Conservation (phyloP, 2,797 vertebrate genomes). For the Picus viridis region DNA sequence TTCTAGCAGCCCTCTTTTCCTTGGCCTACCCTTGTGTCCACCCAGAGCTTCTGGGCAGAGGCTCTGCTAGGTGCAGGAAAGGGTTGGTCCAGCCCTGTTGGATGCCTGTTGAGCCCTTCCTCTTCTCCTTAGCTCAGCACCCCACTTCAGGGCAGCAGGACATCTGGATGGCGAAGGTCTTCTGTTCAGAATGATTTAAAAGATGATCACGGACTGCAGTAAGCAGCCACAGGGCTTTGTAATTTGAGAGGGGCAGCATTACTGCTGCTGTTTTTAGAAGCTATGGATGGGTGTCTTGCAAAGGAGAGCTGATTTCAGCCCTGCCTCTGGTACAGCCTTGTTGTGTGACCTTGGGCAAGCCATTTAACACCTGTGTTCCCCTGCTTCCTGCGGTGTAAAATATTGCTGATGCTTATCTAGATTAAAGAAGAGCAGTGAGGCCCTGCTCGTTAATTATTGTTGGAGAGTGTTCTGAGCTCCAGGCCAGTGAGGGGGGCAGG, state of each 20-base stretch:
- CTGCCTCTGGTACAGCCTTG: not conserved
- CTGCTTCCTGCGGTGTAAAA: conserved; percentile 36
- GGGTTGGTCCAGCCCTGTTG: not conserved
- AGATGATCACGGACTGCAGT: not conserved
- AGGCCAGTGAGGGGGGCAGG: not conserved
- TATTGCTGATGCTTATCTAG: conserved; percentile 58
- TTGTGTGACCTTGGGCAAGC: conserved; percentile 30
- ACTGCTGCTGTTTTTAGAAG: not conserved
- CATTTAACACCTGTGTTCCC: conserved; percentile 22
- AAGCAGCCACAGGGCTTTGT: not conserved
- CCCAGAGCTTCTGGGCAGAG: not conserved
- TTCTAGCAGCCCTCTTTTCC: not conserved
- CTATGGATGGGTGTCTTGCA: not conserved
- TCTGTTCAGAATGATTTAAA: not conserved
- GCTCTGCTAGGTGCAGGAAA: not conserved
- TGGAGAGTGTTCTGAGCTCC: conserved; percentile 11
- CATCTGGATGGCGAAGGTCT: not conserved
- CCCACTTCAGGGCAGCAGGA: not conserved
- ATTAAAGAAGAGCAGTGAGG: conserved; percentile 40
- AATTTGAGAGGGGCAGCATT: not conserved
- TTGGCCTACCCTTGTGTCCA: not conserved
- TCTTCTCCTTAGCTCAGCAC: not conserved
- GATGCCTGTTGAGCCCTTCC: not conserved
- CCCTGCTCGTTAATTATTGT: conserved; percentile 50
- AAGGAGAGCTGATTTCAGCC: not conserved